A percentile compares a stretch with the other conserved stretches of the same genome.
Conservation (phyloP, 2,797 vertebrate species). For the Buphagus erythrorhynchus region DNA sequence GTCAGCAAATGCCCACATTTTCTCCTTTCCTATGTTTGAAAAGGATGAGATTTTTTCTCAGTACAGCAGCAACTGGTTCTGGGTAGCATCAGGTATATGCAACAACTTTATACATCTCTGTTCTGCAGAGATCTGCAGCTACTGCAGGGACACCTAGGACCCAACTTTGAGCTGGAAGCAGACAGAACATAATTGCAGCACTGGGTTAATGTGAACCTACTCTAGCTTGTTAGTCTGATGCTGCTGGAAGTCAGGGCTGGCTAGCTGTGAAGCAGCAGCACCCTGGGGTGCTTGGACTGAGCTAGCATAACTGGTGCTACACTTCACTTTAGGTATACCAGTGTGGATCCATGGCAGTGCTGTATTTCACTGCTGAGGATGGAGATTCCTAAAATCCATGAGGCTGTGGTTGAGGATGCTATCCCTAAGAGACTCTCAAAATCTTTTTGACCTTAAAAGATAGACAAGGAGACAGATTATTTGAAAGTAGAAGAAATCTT, state of each 20-base stretch:
- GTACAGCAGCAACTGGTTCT: background rate
- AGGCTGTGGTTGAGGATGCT: background rate
- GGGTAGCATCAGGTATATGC: background rate
- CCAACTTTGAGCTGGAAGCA: background rate
- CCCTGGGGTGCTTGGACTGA: background rate
- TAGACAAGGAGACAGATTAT: background rate
- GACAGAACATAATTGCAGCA: background rate
- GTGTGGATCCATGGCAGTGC: background rate
- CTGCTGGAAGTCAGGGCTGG: background rate
- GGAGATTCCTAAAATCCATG: background rate
- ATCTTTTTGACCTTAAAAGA: background rate
- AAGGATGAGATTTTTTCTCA: background rate
- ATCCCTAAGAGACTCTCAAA: background rate
- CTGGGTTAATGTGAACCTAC: background rate
- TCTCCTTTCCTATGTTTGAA: background rate
- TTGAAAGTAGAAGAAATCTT: background rate
- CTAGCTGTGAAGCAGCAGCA: background rate
- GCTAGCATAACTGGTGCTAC: background rate
- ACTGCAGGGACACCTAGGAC: background rate
- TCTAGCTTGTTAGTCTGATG: background rate
- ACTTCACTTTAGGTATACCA: background rate
- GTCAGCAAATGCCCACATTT: rapidly evolving
- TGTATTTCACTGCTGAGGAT: background rate
- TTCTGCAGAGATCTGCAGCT: background rate
- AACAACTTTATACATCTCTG: background rate